Evolutionary conservation across 2,113 vertebrate species (phyloP), one percentile per base, ranked within the genome.

Genomic region (Cairina moschata): DNA sequence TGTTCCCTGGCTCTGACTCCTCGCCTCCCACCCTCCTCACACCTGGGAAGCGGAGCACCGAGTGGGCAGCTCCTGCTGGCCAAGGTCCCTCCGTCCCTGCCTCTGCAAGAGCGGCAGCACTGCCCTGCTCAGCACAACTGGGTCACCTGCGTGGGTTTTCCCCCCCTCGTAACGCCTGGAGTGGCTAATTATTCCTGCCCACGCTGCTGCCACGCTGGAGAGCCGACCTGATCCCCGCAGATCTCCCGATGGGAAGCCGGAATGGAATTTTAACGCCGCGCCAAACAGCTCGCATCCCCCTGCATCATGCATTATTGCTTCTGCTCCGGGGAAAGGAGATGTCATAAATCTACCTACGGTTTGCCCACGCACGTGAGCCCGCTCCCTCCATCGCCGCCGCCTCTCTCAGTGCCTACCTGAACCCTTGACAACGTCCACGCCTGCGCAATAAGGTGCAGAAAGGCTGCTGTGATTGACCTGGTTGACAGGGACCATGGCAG

Each of bases 261-360:
- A 93, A 96, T 95, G 93, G 96, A 96, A 96, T 96, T 94, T 72
- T 91, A 96, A 98, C 98, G 95, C 96, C 94, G 96, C 80, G 94
- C 91, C 95, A 92, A 97, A 97, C 97, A 92, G 92, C 91, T 95
- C 95, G 73, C 98, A 97, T 97, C 92, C 95, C 91, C 79, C 91
- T 81, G 91, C 89, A 93, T 88, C 89, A 93, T 91, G 97, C 95
- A 95, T 97, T 98, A 98, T 98, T 97, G 95, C 98, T 98, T 96
- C 97, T 98, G 97, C 98, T 98, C 97, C 97, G 95, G 97, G 98
- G 86, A 80, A 85, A 63, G 74, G 74, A 72, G 98, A 98, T 80
- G 95, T 98, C 96, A 97, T 85, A 87, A 97, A 97, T 93, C 90
- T 86, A 85, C 80, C 93, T 34, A 31, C 26, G 56, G 40, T 85